Conservation (phyloP, 2,797 vertebrate species). For the Arrhamphus sclerolepis region DNA sequence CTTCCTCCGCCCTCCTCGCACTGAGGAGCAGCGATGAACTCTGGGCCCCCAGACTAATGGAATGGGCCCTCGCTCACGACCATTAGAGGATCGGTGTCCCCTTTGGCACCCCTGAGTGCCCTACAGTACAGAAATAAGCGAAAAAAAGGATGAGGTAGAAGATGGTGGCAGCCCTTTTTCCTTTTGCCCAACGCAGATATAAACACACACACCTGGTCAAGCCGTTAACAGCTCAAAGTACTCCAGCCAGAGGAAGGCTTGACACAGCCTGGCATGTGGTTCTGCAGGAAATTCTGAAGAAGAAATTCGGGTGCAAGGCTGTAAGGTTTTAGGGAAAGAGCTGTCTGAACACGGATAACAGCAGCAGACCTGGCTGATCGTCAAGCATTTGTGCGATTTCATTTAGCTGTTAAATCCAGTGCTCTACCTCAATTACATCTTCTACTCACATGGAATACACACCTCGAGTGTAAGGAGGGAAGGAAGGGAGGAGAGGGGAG, state of each 20-base stretch:
- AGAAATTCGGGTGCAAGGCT: slow-evolving; percentile 43
- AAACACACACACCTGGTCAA: slow-evolving; percentile 36
- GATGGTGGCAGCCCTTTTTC: slow-evolving; percentile 53
- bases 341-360: slow-evolving; percentile 56
- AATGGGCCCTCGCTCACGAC: slow-evolving; percentile 76
- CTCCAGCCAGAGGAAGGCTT: slow-evolving; percentile 65
- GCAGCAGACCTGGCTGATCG: slow-evolving; percentile 59
- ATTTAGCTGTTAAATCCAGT: slow-evolving; percentile 75
- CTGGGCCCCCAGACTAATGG: slow-evolving; percentile 77
- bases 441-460: slow-evolving; percentile 74
- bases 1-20: slow-evolving; percentile 59
- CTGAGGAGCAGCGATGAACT: slow-evolving; percentile 66
- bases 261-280: slow-evolving; percentile 69
- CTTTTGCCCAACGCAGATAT: slow-evolving; percentile 22
- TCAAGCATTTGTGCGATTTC: slow-evolving; percentile 72
- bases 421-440: slow-evolving; percentile 77
- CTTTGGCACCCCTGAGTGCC: slow-evolving; percentile 60
- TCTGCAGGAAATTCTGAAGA: slow-evolving; percentile 67
- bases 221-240: slow-evolving; percentile 59
- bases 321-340: slow-evolving; percentile 54
- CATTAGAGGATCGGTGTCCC: slow-evolving; percentile 80
- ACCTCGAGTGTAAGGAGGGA: slow-evolving; percentile 58
- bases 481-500: slow-evolving; percentile 2
- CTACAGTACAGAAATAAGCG: slow-evolving; percentile 55
- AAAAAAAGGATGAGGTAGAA: slow-evolving; percentile 47